Evolutionary conservation across 2,888 invertebrate species (phyloP), one percentile per base, ranked within the genome.

Genomic region (Elysia crispata): DNA sequence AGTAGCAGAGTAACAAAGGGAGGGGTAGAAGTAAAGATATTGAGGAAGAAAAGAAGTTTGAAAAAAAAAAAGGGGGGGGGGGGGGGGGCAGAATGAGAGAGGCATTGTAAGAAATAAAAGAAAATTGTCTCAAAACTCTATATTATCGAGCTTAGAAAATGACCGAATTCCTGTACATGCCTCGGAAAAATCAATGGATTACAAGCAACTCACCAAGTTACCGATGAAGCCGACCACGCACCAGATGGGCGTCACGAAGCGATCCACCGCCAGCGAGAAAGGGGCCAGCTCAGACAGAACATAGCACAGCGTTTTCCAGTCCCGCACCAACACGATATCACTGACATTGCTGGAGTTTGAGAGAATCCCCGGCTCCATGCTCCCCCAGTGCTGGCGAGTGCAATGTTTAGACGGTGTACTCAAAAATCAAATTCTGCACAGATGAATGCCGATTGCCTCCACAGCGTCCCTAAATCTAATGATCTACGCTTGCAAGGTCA

Each of bases 191-290:
- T 30, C 13, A 33, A 11, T 30, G 23, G 18, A 49, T 23, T n/a
- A 23, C 23, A 30, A 60, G 15, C 20, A 54, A 62, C 76, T 76
- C 30, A 80, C 76, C 70, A 86, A 72, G 82, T 92, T 92, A 11
- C 92, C 92, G 18, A 88, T 64, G 67, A 89, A 83, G 1, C 91
- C 91, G 8, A 91, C 84, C 8, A 86, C 74, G 80, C 90, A 91
- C 89, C 90, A 91, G 11, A 91, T 80, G 3, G 90, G 87, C 8
- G 91, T 90, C 18, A 90, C 82, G 77, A 85, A 85, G 50, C 89
- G 83, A 81, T 91, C 90, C 13, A 89, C 85, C 0, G 83, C 62
- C 8, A 90, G 75, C 0, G 88, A 86, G 1, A 85, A 83, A 0
- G 88, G 86, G 3, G 86, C 83, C 78, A 84, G 84, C n/a, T 84